Evolutionary conservation across 2,888 invertebrate species (phyloP).

Genomic region (Carterocephalus palaemon): DNA sequence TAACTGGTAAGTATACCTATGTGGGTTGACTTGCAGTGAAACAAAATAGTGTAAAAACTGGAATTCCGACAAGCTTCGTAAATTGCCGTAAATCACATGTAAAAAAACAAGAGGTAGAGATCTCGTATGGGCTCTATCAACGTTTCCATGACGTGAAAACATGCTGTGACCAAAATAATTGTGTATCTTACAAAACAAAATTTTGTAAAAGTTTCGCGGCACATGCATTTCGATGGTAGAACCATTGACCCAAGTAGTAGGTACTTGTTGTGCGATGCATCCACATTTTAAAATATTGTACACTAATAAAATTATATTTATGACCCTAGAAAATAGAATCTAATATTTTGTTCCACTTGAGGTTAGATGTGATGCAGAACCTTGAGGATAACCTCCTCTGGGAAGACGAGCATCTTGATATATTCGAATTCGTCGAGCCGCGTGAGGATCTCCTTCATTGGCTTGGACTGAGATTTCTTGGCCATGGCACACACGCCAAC

Average conservation of each 20-base stretch:
- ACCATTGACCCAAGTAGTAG: too few species aligned
- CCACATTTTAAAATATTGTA: too few species aligned
- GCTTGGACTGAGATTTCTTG: slow-evolving; percentile 99
- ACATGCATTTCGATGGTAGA: too few species aligned
- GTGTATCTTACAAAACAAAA: too few species aligned
- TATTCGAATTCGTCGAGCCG: slow-evolving; percentile 97
- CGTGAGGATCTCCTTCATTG: slow-evolving; percentile 99
- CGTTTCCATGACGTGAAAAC: too few species aligned
- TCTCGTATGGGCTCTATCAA: too few species aligned
- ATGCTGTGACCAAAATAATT: too few species aligned
- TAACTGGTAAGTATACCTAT: slow-evolving; percentile 21
- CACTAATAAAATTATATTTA: neutral
- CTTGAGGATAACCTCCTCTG: slow-evolving; percentile 96
- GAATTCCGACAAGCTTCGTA: slow-evolving; percentile 12
- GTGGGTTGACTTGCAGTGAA: slow-evolving; percentile 29
- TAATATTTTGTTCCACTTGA: slow-evolving; percentile 69
- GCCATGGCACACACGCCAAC: slow-evolving; percentile 99
- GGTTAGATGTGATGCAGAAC: slow-evolving; percentile 80
- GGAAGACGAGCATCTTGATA: slow-evolving; percentile 95
- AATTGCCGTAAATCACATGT: too few species aligned
- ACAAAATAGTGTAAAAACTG: slow-evolving; percentile 33
- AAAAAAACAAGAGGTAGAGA: too few species aligned
- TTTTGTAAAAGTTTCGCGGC: too few species aligned
- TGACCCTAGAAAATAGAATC: neutral
- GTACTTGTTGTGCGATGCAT: too few species aligned